A percentile compares a stretch with the other conserved stretches of the same genome.
These are phyloP conservation scores for Panthera leo DNA, from an alignment of 2,113 vertebrate genomes.

Conservation along the genomic window DNA sequence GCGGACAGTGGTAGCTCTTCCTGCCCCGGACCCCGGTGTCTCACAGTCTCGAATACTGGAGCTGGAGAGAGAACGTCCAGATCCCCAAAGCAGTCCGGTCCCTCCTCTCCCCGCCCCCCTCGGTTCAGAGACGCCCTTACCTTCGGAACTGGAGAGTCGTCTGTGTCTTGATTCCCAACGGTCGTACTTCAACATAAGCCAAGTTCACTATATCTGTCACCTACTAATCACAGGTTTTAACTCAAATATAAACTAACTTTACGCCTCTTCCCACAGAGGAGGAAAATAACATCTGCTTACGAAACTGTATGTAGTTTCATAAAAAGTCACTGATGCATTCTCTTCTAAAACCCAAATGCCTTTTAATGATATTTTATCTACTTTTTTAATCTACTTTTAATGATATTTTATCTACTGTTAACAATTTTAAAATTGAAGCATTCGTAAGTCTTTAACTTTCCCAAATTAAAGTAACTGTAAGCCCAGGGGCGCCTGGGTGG, in stretches of 20 bases:
- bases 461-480: not conserved
- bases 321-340: not conserved
- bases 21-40: rapidly evolving
- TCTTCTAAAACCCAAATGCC: not conserved
- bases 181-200: not conserved
- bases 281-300: not conserved
- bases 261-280: not conserved
- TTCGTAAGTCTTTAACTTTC: not conserved
- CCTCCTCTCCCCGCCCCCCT: not conserved
- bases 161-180: not conserved
- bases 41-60: not conserved
- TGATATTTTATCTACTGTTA: not conserved
- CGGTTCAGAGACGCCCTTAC: not conserved
- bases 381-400: not conserved
- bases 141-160: rapidly evolving
- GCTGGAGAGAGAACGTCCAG: not conserved
- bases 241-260: not conserved
- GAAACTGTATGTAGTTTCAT: not conserved
- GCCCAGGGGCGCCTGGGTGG: not conserved
- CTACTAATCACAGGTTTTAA: not conserved
- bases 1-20: not conserved
- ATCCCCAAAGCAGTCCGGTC: not conserved
- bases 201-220: not conserved
- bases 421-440: not conserved
- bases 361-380: not conserved